Evolutionary conservation across 2,113 vertebrate genomes (phyloP), one percentile per base, ranked within the genome.

Genomic region (Haliaeetus leucogaster): DNA sequence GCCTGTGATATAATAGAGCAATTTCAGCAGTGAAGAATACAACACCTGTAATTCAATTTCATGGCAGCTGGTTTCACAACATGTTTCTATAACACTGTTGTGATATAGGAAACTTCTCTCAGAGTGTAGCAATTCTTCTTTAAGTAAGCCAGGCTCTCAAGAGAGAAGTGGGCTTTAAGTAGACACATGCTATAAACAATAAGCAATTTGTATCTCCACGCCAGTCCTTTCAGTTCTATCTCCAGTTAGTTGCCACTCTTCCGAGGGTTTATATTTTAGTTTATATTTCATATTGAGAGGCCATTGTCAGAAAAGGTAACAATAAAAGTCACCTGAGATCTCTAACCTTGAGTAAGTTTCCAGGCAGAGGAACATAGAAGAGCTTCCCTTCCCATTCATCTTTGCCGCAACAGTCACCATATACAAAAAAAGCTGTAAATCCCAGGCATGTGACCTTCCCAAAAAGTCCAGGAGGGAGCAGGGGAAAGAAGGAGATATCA

Each of bases 31-130:
- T 68, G 93, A 97, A 97, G 98, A 98, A 97, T 93, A 97, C 59
- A 79, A 96, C 96, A 98, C 96, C 98, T 98, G 95, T 98, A 98
- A 98, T 98, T 98, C 98, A 98, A 98, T 98, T 98, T 98, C 98
- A 98, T 98, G 98, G 98, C 97, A 97, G 96, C 96, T 98, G 94
- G 92, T 97, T 98, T 98, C 97, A 97, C 95, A 97, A 98, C 95
- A 97, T 85, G 96, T 94, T 97, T 92, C 92, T 92, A 42, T 94
- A 95, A 95, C 82, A 91, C 47, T 5, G 53, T 79, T 95, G 96
- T 32, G 95, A 96, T 97, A 97, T 2, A 89, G 95, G 76, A 95
- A 97, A 97, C 90, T 73, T 96, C 86, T 93, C 81, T 82, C 52
- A 32, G 68, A 87, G 84, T 14, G 45, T 30, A 96, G 91, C 90